Base-by-base conservation (phyloP, 2,113 vertebrate genomes). In the Erpornis zantholeuca region DNA sequence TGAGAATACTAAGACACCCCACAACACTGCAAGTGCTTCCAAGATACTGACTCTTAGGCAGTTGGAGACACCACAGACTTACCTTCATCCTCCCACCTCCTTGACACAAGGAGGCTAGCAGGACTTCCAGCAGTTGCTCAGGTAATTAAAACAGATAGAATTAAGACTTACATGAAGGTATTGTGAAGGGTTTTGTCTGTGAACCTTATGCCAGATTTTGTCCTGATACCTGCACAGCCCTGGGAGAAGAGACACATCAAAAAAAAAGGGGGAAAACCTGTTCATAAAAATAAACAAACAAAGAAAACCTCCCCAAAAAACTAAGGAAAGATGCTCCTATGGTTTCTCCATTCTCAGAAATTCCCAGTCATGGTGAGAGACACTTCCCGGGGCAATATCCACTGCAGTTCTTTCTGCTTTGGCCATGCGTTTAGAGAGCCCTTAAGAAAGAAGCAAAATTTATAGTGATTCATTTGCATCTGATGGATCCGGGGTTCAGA, bases 391-490 rank as follows among this genome's bases (percentile, higher is more conserved):
- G 19, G 29, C 77, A 29, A 21, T 71, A 56, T 42, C 38, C 31
- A 27, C 31, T 72, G 86, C 45, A 35, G 40, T 82, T 85, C 70
- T 70, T 81, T 65, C 68, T 80, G 35, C 44, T 11, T 57, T 78
- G 71, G 44, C 82, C 5, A 1, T 53, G 89, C 31, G 47, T 42
- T 47, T 80, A 85, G 81, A 96, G 50, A 90, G 38, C 69, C 57
- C 35, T 68, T 56, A 81, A 84, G 90, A 95, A 90, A 91, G 80
- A 72, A 86, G 54, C 38, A 92, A 95, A 93, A 93, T 96, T 93
- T 94, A 93, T 82, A 59, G 86, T n/a, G 77, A 59, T 82, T 94
- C 83, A 85, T 97, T 94, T 94, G 86, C 88, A 95, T 92, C 50
- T 70, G 77, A 86, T 93, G 90, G 83, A 65, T n/a, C 35, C 42